Evolutionary conservation across 2,113 vertebrate species (phyloP), one percentile per base, ranked within the genome.

Genomic region (Apaloderma vittatum): DNA sequence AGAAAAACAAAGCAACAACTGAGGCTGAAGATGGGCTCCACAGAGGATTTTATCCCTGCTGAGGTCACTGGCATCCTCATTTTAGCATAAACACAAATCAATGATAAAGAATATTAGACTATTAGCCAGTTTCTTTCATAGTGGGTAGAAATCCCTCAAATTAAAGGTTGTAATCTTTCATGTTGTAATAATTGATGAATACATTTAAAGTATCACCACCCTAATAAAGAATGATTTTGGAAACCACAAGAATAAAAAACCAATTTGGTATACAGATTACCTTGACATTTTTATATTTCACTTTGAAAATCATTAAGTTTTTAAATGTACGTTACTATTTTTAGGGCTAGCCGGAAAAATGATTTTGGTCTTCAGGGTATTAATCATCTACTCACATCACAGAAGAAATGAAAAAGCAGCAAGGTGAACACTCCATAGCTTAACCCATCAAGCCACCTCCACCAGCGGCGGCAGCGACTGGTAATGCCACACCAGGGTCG

Each of bases 151-250:
- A 65, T 21, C 87, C 29, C 48, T 87, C 52, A 93, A 80, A 83
- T 74, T 48, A 70, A 88, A 73, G 58, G 46, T 74, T 85, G 70
- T 40, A 88, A 66, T 62, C n/a, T 77, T 70, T 55, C 92, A 82
- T 61, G 24, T 22, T 62, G 67, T 34, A 80, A 86, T 86, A 85
- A 90, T 93, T 87, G 90, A 90, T 82, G 30, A 86, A 84, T 52
- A 67, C 24, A 65, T 93, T 87, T 88, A 59, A 88, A 73, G 81
- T 52, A 51, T 73, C 75, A 94, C 77, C 34, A 74, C 46, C 76
- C 72, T 63, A 70, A 86, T 67, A 92, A 92, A 90, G 23, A 9
- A 83, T 52, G 40, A 77, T 22, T 92, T 90, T 37, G 12, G 37
- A 82, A 93, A 66, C 40, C 58, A 27, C 52, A 70, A 82, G 59